These are phyloP conservation scores for Perizoma flavofasciatum DNA, from an alignment of 2,888 invertebrate genomes.

Conservation along the genomic window DNA sequence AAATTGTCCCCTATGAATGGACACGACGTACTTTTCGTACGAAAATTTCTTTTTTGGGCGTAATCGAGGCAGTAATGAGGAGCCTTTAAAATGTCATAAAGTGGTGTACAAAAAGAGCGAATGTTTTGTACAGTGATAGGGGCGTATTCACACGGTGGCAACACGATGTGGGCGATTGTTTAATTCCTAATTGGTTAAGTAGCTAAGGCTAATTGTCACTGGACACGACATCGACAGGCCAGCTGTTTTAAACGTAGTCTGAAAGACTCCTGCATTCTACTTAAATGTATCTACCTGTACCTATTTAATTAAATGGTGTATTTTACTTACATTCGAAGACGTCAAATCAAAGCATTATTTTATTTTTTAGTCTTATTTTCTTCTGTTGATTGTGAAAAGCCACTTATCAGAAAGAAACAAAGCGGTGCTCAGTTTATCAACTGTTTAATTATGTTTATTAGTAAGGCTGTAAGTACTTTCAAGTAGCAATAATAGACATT, in stretches of 20 bases:
- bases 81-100: conserved; percentile 78
- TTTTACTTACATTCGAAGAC: too few species aligned
- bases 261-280: background rate
- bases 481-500: too few species aligned
- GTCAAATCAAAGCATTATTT: too few species aligned
- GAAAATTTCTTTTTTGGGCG: conserved; percentile 70
- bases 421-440: too few species aligned
- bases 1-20: conserved; percentile 78
- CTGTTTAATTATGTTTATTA: too few species aligned
- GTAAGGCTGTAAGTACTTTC: too few species aligned
- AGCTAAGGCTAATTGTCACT: conserved; percentile 72
- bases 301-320: too few species aligned
- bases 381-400: too few species aligned
- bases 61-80: conserved; percentile 70
- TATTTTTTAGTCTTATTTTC: too few species aligned
- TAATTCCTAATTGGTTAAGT: conserved; percentile 81
- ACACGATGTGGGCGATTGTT: conserved; percentile 79
- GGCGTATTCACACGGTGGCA: conserved; percentile 75
- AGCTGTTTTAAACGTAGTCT: conserved; percentile 12
- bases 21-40: conserved; percentile 52
- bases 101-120: conserved; percentile 69
- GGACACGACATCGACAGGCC: conserved; percentile 64
- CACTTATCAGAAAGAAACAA: too few species aligned
- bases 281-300: too few species aligned
- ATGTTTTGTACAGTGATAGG: conserved; percentile 68